Base-by-base conservation (phyloP, 1,140 invertebrate genomes). In the Nymphalis io region DNA sequence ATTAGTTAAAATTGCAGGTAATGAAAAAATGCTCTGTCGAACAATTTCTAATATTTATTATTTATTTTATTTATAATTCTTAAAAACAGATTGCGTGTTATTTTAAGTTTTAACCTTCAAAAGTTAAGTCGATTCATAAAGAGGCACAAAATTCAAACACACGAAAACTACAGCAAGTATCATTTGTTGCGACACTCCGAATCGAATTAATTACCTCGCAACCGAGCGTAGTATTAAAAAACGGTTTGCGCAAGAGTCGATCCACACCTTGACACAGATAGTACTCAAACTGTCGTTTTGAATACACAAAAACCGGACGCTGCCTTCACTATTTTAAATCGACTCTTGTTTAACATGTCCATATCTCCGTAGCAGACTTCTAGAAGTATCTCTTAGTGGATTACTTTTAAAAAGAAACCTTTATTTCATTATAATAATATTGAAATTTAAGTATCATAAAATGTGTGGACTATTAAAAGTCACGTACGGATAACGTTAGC, bases 301-400 rank as follows among this genome's bases (percentile, higher is more conserved):
- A 89, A 91, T 91, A 91, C 87, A 91, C 85, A 91, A 91, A 90
- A 91, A 91, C 87, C 89, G 87, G 89, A 89, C 87, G 84, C 88
- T 80, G 81, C 84, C 86, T 84, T 84, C 79, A 84, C 87, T 84
- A 85, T 82, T 85, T 86, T 80, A 85, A 86, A 84, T 68, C 75
- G 72, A 71, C 68, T 73, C 66, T 74, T 73, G 71, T 76, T 72
- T 64, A 72, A 77, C 69, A 21, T 62, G 18, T 55, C 39, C 42
- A 64, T 64, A 42, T 44, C 33, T 48, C 55, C 23, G 18, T 62
- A 55, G 18, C 20, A n/a, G 13, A 16, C 20, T 55, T 55, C 51
- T 23, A 55, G 21, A 23, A 23, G 51, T 55, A 27, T 55, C 12
- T 55, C 23, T 23, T 55, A 23, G 15, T 55, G 2, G 13, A 51